Conservation (phyloP, 1,140 invertebrate genomes). For the Diorhabda elongata region DNA sequence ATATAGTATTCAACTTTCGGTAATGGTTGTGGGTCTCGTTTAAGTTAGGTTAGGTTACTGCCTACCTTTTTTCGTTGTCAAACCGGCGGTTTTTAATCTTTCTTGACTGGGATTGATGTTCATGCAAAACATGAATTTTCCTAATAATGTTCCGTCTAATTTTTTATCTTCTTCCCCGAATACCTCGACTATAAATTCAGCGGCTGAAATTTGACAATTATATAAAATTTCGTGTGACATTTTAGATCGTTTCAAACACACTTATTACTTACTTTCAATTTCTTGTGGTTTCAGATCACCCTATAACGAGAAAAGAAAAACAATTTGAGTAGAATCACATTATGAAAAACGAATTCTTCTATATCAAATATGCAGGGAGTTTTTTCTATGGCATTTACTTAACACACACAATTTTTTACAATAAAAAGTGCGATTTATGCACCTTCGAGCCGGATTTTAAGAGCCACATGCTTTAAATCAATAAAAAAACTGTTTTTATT, state of each 20-base stretch:
- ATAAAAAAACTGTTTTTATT: no score
- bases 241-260: background rate
- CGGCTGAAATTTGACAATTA: constrained; percentile 21
- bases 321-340: background rate
- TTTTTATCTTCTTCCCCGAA: constrained; percentile 31
- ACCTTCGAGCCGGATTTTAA: no score
- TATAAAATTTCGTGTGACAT: constrained; percentile 12
- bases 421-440: no score
- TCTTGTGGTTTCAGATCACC: constrained; percentile 38
- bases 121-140: constrained; percentile 30
- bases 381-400: no score
- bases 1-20: no score
- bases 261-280: constrained; percentile 37
- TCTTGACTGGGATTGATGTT: constrained; percentile 42
- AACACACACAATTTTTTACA: no score
- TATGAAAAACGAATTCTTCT: background rate
- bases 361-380: no score
- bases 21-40: no score
- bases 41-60: no score
- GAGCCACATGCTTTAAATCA: no score
- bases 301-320: constrained; percentile 28
- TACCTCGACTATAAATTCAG: constrained; percentile 39
- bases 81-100: constrained; percentile 35
- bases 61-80: constrained; percentile 36
- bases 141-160: constrained; percentile 35